Evolutionary conservation across 1,140 invertebrate genomes (phyloP).

Genomic region (Drosophila tropicalis): DNA sequence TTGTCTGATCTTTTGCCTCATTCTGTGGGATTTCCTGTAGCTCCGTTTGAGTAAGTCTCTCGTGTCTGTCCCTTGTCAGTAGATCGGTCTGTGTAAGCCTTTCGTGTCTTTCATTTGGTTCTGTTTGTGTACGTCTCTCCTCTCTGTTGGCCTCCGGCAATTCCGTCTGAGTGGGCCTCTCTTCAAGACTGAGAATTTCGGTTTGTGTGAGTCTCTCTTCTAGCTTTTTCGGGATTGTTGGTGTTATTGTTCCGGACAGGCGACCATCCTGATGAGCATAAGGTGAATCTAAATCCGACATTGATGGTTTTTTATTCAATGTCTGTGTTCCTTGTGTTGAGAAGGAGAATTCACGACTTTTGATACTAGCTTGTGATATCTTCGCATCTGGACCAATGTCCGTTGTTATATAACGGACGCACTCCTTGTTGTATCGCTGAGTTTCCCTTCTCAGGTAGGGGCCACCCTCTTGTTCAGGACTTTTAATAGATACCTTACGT

Average conservation of each 20-base stretch:
- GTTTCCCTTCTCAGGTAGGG: background rate
- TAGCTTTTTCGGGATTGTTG: background rate
- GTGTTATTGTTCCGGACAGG: background rate
- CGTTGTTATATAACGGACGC: constrained; percentile 4
- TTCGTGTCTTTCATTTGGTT: background rate
- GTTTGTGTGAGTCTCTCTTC: constrained; percentile 1
- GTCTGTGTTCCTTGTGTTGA: background rate
- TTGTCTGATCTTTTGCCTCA: background rate
- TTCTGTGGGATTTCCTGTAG: background rate
- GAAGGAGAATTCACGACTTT: background rate
- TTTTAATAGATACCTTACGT: background rate
- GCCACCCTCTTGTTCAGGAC: constrained; percentile 9
- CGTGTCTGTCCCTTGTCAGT: background rate
- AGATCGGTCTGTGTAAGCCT: constrained; percentile 10
- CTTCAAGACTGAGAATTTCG: background rate
- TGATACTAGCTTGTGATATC: background rate
- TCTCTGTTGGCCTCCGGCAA: background rate
- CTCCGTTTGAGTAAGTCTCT: constrained; percentile 3
- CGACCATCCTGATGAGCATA: background rate
- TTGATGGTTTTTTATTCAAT: too few relatives aligned
- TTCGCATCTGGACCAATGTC: background rate
- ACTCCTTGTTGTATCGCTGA: constrained; percentile 1
- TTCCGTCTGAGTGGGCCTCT: constrained; percentile 17
- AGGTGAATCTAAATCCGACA: background rate
- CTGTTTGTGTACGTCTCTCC: constrained; percentile 8